These are phyloP conservation scores for Cheilosia scutellata DNA, from an alignment of 2,888 invertebrate genomes.

Conservation along the genomic window DNA sequence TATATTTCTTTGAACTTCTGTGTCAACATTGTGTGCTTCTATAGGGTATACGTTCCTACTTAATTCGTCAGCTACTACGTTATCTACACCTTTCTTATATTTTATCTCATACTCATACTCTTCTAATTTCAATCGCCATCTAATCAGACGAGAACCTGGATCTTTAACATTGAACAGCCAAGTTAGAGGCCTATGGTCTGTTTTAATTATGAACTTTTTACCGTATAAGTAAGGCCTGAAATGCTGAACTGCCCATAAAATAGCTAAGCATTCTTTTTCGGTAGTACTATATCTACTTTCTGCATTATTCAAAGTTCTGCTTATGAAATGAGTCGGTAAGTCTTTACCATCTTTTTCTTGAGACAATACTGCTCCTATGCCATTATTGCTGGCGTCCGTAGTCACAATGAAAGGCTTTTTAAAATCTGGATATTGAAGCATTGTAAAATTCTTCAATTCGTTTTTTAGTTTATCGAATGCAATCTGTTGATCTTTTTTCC, in stretches of 20 bases:
- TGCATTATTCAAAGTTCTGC: slow-evolving; percentile 22
- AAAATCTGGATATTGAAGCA: slow-evolving; percentile 18
- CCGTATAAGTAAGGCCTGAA: slow-evolving; percentile 20
- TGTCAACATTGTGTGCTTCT: not conserved
- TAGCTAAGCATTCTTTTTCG: slow-evolving; percentile 11
- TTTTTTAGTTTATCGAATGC: slow-evolving; percentile 7
- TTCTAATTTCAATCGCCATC: slow-evolving; percentile 23
- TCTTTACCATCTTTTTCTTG: slow-evolving; percentile 3
- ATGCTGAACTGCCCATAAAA: slow-evolving; percentile 26
- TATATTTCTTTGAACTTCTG: not conserved
- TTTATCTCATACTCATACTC: slow-evolving; percentile 1
- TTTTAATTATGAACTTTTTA: not conserved
- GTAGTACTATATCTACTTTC: slow-evolving; percentile 24
- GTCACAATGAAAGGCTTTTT: too few species aligned
- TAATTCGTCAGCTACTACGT: slow-evolving; percentile 24
- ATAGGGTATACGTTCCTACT: slow-evolving; percentile 17
- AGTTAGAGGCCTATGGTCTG: not conserved
- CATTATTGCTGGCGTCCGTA: not conserved
- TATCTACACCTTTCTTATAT: slow-evolving; percentile 20
- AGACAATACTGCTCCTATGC: slow-evolving; percentile 2
- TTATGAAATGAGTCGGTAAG: not conserved
- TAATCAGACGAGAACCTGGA: not conserved
- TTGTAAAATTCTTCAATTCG: slow-evolving; percentile 11
- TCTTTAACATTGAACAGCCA: slow-evolving; percentile 29
- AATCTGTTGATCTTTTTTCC: not conserved